A percentile compares a stretch with the other conserved stretches of the same genome.
These are phyloP conservation scores for Echinometra lucunter DNA, from an alignment of 53 echinoderm and acorn worm genomes.

Conservation along the genomic window DNA sequence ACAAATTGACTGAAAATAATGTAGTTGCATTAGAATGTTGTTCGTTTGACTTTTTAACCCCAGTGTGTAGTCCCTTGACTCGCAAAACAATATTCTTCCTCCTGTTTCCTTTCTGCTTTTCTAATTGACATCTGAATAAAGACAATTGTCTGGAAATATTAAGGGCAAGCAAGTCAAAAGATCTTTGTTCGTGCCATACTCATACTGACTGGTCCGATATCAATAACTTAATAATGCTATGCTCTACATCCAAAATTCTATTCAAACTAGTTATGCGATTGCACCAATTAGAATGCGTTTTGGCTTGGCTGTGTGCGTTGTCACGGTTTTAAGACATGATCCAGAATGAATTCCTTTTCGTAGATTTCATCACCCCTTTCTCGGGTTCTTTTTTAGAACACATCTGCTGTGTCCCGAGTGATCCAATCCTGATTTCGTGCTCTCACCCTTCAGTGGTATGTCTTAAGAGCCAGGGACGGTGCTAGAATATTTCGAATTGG, in stretches of 20 bases:
- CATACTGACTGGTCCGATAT: neutral
- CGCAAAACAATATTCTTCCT: neutral
- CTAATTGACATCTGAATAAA: neutral
- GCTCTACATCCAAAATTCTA: neutral
- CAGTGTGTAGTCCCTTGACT: neutral
- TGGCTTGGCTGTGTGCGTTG: neutral
- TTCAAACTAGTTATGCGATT: neutral
- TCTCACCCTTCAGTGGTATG: neutral
- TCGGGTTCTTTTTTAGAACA: neutral
- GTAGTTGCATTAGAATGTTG: too few relatives aligned
- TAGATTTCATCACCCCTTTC: neutral
- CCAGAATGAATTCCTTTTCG: neutral
- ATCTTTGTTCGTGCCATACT: neutral
- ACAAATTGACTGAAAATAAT: too few relatives aligned
- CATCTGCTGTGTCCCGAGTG: neutral
- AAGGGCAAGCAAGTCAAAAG: neutral
- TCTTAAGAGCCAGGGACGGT: neutral
- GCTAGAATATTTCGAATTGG: neutral
- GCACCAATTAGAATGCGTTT: neutral
- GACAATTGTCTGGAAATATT: neutral
- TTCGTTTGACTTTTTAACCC: neutral
- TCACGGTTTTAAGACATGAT: constrained; percentile 29
- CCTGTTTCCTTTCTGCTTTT: neutral
- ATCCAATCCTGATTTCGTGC: neutral
- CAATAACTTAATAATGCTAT: neutral